These are phyloP conservation scores for Gymnocypris eckloni DNA, from an alignment of 2,797 vertebrate genomes.

Conservation along the genomic window DNA sequence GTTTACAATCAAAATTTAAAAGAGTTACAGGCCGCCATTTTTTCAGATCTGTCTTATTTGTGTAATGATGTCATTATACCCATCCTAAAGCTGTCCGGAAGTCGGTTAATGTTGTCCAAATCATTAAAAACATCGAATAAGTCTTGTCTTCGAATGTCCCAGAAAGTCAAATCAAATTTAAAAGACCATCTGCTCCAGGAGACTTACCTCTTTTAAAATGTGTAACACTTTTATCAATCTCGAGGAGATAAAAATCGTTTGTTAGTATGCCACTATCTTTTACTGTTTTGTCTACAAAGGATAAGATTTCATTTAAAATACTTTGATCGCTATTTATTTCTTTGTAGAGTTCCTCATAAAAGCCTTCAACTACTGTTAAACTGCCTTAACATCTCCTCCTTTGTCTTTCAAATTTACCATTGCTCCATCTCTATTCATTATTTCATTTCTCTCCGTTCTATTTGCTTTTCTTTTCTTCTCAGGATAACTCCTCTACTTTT, in stretches of 20 bases:
- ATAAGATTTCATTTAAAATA: not conserved
- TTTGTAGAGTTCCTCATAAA: not conserved
- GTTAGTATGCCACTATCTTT: not conserved
- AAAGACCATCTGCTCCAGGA: slow-evolving; percentile 34
- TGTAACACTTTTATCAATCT: not conserved
- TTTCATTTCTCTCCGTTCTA: slow-evolving; percentile 26
- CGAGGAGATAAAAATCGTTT: not conserved
- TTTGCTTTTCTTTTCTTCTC: slow-evolving; percentile 48
- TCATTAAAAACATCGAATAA: slow-evolving; percentile 43
- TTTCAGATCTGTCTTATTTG: slow-evolving; percentile 14
- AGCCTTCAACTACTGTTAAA: accelerated
- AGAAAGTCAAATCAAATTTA: slow-evolving; percentile 53
- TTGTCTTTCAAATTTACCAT: not conserved
- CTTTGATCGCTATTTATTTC: not conserved
- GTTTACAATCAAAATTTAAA: slow-evolving; percentile 52
- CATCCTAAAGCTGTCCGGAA: slow-evolving; percentile 26
- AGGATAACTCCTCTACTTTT: slow-evolving; percentile 45
- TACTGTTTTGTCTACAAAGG: not conserved
- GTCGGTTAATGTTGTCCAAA: not conserved
- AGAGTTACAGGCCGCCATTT: slow-evolving; percentile 49
- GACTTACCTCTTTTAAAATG: slow-evolving; percentile 24
- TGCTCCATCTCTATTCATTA: accelerated
- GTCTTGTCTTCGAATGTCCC: slow-evolving; percentile 49
- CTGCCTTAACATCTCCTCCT: not conserved
- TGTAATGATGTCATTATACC: slow-evolving; percentile 30